Conservation (phyloP, 2,113 vertebrate genomes). For the Cyprinodon tularosa region DNA sequence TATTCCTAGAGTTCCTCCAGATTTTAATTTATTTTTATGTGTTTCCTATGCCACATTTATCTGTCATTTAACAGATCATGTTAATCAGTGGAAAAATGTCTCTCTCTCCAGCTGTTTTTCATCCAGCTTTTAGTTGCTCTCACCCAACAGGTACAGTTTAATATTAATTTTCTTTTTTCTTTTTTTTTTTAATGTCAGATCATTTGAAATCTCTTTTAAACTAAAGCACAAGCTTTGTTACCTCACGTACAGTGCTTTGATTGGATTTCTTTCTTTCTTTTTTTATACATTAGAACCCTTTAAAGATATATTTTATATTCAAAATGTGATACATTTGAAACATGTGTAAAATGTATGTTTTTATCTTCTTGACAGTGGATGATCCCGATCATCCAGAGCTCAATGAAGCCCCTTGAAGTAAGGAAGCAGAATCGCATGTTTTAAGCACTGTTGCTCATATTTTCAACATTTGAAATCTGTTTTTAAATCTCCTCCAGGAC, state of each 20-base stretch:
- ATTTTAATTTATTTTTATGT: neutral
- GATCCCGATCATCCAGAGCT: constrained; percentile 91
- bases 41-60: neutral
- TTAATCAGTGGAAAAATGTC: neutral
- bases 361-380: constrained; percentile 85
- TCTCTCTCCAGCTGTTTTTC: constrained; percentile 84
- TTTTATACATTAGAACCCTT: neutral
- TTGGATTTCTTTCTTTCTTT: neutral
- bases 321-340: neutral
- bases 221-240: neutral
- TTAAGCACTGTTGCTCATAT: neutral
- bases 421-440: constrained; percentile 19
- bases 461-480: neutral
- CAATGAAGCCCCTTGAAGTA: constrained; percentile 93
- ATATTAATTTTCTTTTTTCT: neutral
- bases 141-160: constrained; percentile 87
- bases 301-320: neutral
- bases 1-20: neutral
- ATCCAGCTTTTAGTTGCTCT: constrained; percentile 88
- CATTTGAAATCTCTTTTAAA: too few species aligned
- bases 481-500: constrained; percentile 74
- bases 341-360: neutral
- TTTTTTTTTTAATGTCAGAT: neutral
- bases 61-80: neutral
- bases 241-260: too few species aligned